Conservation (phyloP, 2,888 invertebrate genomes). For the Drosophila lacicola region DNA sequence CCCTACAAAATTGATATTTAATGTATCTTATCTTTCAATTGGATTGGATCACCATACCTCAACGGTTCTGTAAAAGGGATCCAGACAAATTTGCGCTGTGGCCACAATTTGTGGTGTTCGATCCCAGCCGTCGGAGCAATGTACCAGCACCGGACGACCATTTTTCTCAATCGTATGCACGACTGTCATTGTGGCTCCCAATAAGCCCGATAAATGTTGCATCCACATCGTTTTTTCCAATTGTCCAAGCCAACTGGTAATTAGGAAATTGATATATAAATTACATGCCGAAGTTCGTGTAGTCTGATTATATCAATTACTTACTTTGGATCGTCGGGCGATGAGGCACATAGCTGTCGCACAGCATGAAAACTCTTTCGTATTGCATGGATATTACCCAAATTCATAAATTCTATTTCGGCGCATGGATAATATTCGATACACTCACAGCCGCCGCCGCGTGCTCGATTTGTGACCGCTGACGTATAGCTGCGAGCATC, state of each 20-base stretch:
- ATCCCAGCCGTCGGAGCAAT: slow-evolving; percentile 99
- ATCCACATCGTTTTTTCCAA: slow-evolving; percentile 97
- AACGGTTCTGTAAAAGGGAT: slow-evolving; percentile 97
- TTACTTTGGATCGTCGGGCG: slow-evolving; percentile 92
- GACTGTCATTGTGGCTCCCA: slow-evolving; percentile 92
- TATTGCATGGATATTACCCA: slow-evolving; percentile 98
- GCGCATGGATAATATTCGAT: slow-evolving; percentile 97
- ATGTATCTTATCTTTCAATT: not conserved
- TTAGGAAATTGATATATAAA: not conserved
- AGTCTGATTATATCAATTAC: slow-evolving; percentile 53
- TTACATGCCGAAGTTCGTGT: not conserved
- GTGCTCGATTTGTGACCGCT: slow-evolving; percentile 97
- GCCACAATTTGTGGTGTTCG: slow-evolving; percentile 98
- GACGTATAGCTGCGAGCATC: slow-evolving; percentile 98
- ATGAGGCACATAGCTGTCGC: slow-evolving; percentile 91
- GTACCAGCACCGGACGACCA: slow-evolving; percentile 96
- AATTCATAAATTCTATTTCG: slow-evolving; percentile 98
- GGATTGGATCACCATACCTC: slow-evolving; percentile 87
- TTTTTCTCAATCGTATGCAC: slow-evolving; percentile 92
- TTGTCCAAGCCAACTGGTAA: slow-evolving; percentile 92
- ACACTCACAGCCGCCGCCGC: slow-evolving; percentile 98
- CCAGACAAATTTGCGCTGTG: slow-evolving; percentile 95
- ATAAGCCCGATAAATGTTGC: slow-evolving; percentile 93
- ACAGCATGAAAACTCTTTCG: slow-evolving; percentile 96
- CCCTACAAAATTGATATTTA: slow-evolving; percentile 87